A percentile compares a stretch with the other conserved stretches of the same genome.
These are phyloP conservation scores for Triplophysa yarkandensis DNA, from an alignment of 2,797 vertebrate genomes.

Conservation along the genomic window DNA sequence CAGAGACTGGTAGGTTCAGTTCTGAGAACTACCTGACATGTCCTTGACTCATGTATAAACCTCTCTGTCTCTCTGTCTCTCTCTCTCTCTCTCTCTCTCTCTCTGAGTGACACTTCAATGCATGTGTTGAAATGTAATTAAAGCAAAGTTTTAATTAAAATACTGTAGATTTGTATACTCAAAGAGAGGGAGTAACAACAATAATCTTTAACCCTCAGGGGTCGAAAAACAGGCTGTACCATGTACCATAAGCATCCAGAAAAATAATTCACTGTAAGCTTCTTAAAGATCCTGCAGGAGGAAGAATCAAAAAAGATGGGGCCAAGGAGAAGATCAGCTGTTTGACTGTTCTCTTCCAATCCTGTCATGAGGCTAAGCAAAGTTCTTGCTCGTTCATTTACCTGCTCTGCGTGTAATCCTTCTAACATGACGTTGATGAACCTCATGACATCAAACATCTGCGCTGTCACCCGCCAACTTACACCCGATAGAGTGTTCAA, in stretches of 20 bases:
- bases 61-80: not conserved
- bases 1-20: conserved; percentile 1
- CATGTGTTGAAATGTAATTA: not conserved
- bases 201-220: no score
- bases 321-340: not conserved
- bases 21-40: not conserved
- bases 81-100: not conserved
- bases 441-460: conserved; percentile 68
- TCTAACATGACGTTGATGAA: conserved; percentile 67
- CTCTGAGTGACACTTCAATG: not conserved
- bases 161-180: no score
- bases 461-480: not conserved
- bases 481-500: conserved; percentile 21
- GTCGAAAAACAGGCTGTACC: no score
- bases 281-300: conserved; percentile 72
- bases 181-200: no score
- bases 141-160: not conserved
- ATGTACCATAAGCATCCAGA: conserved; percentile 67
- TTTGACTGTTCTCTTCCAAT: conserved; percentile 50
- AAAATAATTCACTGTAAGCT: conserved; percentile 68
- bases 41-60: conserved; percentile 9
- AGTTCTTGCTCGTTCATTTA: conserved; percentile 54
- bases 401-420: conserved; percentile 67
- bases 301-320: conserved; percentile 27
- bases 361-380: conserved; percentile 66